These are phyloP conservation scores for Noturus placidus DNA, from an alignment of 2,113 vertebrate genomes.

Conservation along the genomic window DNA sequence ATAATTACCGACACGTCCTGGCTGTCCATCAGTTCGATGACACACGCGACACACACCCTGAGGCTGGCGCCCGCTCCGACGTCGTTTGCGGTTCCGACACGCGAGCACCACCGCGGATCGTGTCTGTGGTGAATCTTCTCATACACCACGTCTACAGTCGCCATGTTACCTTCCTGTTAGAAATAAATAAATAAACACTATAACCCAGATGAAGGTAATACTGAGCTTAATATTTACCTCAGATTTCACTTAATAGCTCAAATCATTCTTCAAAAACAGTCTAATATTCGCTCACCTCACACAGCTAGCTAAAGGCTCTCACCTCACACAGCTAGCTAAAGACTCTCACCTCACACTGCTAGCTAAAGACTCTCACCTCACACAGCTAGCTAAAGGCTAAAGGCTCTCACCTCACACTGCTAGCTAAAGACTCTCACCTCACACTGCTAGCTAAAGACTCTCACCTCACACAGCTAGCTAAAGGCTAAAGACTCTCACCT, in stretches of 20 bases:
- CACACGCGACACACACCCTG: constrained; percentile 81
- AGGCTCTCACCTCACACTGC: too few relatives aligned
- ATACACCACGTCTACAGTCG: constrained; percentile 60
- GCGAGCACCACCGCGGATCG: constrained; percentile 71
- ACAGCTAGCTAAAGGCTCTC: background rate
- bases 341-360: background rate
- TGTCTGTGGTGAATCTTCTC: constrained; percentile 73
- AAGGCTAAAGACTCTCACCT: background rate
- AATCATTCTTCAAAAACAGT: background rate
- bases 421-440: background rate
- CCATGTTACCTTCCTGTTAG: background rate
- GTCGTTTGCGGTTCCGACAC: constrained; percentile 31
- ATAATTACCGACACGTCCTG: constrained; percentile 73
- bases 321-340: background rate
- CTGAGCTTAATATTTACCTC: constrained; percentile 1
- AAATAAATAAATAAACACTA: background rate
- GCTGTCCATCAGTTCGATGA: constrained; percentile 77
- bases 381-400: background rate
- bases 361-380: background rate
- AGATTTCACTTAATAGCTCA: background rate
- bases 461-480: background rate
- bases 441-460: background rate
- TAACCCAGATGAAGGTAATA: background rate
- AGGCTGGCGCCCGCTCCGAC: background rate
- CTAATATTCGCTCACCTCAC: background rate